Evolutionary conservation across 1,140 invertebrate species (phyloP), one percentile per base, ranked within the genome.

Genomic region (Maniola jurtina): DNA sequence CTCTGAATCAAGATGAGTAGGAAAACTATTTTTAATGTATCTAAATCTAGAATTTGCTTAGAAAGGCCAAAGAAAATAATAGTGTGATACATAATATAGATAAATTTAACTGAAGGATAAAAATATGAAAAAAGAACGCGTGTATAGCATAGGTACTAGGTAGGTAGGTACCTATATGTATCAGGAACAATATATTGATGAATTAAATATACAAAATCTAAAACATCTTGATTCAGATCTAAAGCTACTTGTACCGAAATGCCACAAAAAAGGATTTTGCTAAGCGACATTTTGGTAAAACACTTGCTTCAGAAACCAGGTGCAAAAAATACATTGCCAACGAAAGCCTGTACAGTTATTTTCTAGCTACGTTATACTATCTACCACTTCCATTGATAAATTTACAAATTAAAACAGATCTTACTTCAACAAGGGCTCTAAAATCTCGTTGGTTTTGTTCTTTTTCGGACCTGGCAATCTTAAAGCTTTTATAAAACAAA

Each of bases 241-340:
- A 1, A 50, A 54, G 33, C 25, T 55, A 35, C 10, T 50, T 40
- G 40, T 36, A 48, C 54, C 45, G 63, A 52, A 68, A 68, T 52
- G 47, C 52, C 42, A 42, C 36, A n/a, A 33, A n/a, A 13, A 34
- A 40, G 45, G 47, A 13, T 5, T 5, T 45, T 45, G 5, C 2
- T 45, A 45, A 45, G 13, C 14, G 10, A 67, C 42, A 50, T 67
- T 67, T 42, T 40, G 64, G 16, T 50, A 6, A 40, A 48, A 48
- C 16, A 64, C 63, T 42, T 54, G 55, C 76, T 52, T 52, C 10
- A 16, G 48, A 52, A 45, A 85, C 86, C 87, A 89, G 87, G 86
- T 89, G 87, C 86, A 87, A 87, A 88, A 89, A 89, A 83, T 77
- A 87, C 86, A 81, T 83, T 75, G 74, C 83, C 87, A 89, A 89